Evolutionary conservation across 2,888 invertebrate species (phyloP), one percentile per base, ranked within the genome.

Genomic region (Drosophila phalerata): DNA sequence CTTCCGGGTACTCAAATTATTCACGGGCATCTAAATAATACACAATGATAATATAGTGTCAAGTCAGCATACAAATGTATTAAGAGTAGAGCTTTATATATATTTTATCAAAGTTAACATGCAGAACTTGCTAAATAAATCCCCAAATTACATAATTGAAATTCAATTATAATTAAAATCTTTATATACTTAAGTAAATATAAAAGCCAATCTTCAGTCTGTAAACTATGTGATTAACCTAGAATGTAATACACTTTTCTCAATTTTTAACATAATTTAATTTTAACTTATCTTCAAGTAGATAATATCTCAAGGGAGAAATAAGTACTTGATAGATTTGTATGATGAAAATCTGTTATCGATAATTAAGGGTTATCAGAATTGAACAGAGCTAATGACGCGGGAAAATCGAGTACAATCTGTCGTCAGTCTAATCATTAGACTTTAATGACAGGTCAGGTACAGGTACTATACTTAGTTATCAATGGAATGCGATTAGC

Each of bases 401-500:
- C 38, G 38, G 13, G 19, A 13, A 19, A 34, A 19, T n/a, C 28
- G 15, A 30, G 17, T 0, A 13, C 53, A 55, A 55, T 55, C 51
- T 55, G 40, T 55, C 13, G 28, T 8, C 28, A 28, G 28, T 28
- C 3, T 22, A 22, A 22, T 22, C 22, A 22, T 22, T 3, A 22
- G 22, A 28, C 9, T 13, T 0, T 9, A 19, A 42, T 42, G 53
- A 55, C 53, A 55, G 42, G 42, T 55, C 53, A 55, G 42, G 28
- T 19, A 55, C 53, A 28, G 28, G 38, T 40, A 15, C 25, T 40
- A 28, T 40, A 15, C 25, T 40, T 28, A 60, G 49, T 49, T 60
- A 60, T 60, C 58, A 60, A 49, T 60, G 58, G 40, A 37, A 49
- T 58, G 58, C 57, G 47, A 57, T 47, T 40, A 57, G 11, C 9